These are phyloP conservation scores for Spheniscus humboldti DNA, from an alignment of 2,797 vertebrate species.

Conservation along the genomic window DNA sequence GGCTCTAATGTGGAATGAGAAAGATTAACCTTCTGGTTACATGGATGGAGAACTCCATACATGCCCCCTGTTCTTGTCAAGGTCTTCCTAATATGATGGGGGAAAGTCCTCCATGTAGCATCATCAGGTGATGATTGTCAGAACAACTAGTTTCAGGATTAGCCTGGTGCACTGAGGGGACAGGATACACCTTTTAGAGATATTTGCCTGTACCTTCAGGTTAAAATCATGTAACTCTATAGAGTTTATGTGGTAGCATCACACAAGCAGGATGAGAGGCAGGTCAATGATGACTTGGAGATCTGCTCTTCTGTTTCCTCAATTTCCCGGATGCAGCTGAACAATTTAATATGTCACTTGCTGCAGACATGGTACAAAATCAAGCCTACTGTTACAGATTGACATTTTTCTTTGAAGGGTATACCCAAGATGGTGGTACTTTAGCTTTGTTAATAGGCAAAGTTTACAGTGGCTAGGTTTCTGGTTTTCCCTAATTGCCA, in stretches of 20 bases:
- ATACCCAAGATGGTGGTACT: not conserved
- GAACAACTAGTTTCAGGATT: not conserved
- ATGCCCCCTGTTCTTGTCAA: not conserved
- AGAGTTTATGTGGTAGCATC: not conserved
- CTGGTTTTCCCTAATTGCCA: not conserved
- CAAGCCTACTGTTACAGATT: rapidly evolving
- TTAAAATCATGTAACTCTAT: not conserved
- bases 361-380: not conserved
- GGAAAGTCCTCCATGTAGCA: not conserved
- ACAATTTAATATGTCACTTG: too few species aligned
- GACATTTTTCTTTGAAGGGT: rapidly evolving
- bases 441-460: not conserved
- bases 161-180: not conserved
- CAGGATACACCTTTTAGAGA: not conserved
- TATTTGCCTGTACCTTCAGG: not conserved
- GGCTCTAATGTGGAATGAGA: not conserved
- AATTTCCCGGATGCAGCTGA: not conserved
- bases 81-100: not conserved
- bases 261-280: not conserved
- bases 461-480: not conserved
- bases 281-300: not conserved
- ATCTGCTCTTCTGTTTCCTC: not conserved
- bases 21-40: not conserved
- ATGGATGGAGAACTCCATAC: not conserved
- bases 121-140: not conserved